Percentiles rank a stretch among this genome's conserved stretches.
These are phyloP conservation scores for Troilus luridus DNA, from an alignment of 2,888 invertebrate species.

Conservation along the genomic window DNA sequence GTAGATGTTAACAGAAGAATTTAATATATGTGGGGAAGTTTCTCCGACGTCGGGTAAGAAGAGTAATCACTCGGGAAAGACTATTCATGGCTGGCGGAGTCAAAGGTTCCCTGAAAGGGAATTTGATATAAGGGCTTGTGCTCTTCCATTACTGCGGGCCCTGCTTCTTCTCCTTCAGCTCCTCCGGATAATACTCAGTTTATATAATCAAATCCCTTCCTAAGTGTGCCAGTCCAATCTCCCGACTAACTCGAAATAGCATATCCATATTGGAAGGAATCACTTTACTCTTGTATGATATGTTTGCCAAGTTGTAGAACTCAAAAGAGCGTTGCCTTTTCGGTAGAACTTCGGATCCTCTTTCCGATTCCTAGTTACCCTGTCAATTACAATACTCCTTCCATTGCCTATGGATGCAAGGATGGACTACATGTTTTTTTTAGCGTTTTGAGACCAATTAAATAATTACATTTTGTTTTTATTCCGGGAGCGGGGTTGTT, in stretches of 20 bases:
- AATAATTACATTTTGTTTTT: too few relatives aligned
- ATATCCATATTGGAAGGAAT: neutral
- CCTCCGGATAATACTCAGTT: neutral
- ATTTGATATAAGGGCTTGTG: conserved; percentile 53
- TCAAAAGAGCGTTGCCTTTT: neutral
- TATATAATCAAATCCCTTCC: conserved; percentile 11
- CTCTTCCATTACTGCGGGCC: conserved; percentile 48
- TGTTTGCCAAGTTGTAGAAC: neutral
- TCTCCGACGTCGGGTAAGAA: conserved; percentile 10
- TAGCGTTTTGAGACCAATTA: too few relatives aligned
- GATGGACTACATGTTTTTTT: too few relatives aligned
- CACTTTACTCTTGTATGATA: neutral
- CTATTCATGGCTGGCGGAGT: conserved; percentile 46
- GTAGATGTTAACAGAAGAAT: conserved; percentile 30
- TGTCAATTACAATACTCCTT: neutral
- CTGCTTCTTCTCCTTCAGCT: neutral
- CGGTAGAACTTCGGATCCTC: neutral
- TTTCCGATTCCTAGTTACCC: neutral
- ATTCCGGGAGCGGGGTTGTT: too few relatives aligned
- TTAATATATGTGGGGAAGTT: conserved; percentile 32
- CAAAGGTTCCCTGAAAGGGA: conserved; percentile 54
- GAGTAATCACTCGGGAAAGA: conserved; percentile 31
- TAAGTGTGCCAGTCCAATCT: conserved; percentile 7
- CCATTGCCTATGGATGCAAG: too few relatives aligned
- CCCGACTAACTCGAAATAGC: neutral